Conservation (phyloP, 2,888 invertebrate genomes). For the Rhaphigaster nebulosa region DNA sequence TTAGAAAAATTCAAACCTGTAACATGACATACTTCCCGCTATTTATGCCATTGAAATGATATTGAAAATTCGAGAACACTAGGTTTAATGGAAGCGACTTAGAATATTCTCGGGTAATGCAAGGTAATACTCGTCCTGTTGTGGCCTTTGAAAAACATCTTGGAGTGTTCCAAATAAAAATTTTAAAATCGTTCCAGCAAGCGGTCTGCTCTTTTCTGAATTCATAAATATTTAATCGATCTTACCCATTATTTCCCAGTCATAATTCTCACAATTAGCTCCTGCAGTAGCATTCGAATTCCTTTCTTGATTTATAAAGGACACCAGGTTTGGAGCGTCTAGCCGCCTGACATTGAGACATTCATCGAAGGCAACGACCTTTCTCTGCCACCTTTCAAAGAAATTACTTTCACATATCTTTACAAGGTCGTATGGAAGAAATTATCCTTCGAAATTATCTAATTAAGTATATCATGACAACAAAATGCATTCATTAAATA, state of each 20-base stretch:
- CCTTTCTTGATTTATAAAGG: neutral
- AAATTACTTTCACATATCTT: neutral
- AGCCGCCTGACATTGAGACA: conserved; percentile 1
- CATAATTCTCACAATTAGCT: neutral
- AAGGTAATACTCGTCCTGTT: no score
- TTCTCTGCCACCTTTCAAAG: neutral
- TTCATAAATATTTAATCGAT: neutral
- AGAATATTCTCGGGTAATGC: no score
- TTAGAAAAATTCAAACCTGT: no score
- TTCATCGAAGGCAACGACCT: neutral
- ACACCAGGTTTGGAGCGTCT: neutral
- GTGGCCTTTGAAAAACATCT: neutral
- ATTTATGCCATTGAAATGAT: no score
- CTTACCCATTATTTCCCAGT: neutral
- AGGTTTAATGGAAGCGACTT: no score
- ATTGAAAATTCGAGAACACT: no score
- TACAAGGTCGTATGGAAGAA: neutral
- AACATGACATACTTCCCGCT: no score
- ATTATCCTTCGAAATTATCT: neutral
- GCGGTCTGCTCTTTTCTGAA: neutral
- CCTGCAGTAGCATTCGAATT: neutral
- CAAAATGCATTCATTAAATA: no score
- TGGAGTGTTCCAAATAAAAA: neutral
- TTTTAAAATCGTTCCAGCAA: neutral
- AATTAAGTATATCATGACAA: no score